A percentile compares a stretch with the other conserved stretches of the same genome.
Conservation (phyloP, 1,140 invertebrate genomes). For the Drosophila nikananu region DNA sequence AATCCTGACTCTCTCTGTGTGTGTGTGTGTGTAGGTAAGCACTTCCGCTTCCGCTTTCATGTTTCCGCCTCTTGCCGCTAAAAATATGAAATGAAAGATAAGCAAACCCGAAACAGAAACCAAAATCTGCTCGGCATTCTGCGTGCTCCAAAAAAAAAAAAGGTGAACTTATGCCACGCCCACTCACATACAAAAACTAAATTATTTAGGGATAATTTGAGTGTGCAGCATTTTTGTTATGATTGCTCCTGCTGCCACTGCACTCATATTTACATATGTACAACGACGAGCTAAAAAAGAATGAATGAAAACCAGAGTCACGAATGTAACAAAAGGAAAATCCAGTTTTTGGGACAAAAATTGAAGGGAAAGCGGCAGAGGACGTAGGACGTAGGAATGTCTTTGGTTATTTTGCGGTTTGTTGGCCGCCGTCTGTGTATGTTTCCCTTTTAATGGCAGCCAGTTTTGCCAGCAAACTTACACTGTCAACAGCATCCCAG, state of each 20-base stretch:
- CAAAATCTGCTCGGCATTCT: conserved; percentile 28
- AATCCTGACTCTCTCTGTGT: neutral
- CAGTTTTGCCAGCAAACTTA: conserved; percentile 15
- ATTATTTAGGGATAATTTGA: conserved; percentile 83
- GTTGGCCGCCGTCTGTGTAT: conserved; percentile 30
- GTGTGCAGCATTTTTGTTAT: conserved; percentile 63
- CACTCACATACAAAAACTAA: conserved; percentile 52
- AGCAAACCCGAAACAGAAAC: conserved; percentile 45
- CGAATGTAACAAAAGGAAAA: conserved; percentile 27
- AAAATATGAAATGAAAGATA: conserved; percentile 55
- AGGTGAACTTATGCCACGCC: conserved; percentile 22
- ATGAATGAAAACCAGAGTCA: conserved; percentile 17
- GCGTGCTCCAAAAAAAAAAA: conserved; percentile 25
- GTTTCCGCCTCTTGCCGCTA: conserved; percentile 44
- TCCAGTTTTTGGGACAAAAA: conserved; percentile 13
- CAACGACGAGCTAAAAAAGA: conserved; percentile 56
- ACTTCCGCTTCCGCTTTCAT: conserved; percentile 80
- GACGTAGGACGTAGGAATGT: conserved; percentile 20
- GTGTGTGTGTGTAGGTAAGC: conserved; percentile 59
- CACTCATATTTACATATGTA: conserved; percentile 78
- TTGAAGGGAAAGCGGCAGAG: neutral
- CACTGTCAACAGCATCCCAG: neutral
- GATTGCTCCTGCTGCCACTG: conserved; percentile 36
- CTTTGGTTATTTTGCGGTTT: conserved; percentile 51
- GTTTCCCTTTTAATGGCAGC: conserved; percentile 36